phyloP scores from a whole-genome alignment of 2,113 vertebrate genomes.

The Equus przewalskii region DNA sequence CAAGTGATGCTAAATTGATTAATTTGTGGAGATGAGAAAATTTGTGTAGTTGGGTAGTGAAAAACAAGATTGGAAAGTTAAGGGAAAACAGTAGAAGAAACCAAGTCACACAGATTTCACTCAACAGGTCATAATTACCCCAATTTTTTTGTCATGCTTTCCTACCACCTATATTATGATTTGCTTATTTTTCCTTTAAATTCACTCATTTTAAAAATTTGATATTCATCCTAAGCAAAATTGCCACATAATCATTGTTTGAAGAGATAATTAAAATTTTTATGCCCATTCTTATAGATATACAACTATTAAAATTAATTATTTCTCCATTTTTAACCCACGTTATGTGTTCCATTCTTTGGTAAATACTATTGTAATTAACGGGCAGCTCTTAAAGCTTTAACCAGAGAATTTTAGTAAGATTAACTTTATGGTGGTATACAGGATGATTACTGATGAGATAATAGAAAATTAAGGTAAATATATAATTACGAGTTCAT shows the following conservation, averaged over 20 bases:
- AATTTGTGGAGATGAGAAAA: not conserved
- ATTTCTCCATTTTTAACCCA: not conserved
- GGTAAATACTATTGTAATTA: not conserved
- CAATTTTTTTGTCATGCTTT: not conserved
- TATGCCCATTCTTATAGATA: not conserved
- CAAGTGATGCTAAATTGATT: not conserved
- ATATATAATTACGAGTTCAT: not conserved
- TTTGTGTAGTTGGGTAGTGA: not conserved
- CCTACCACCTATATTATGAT: not conserved
- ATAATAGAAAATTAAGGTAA: constrained; percentile 5
- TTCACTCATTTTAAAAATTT: not conserved
- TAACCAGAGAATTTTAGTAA: constrained; percentile 34
- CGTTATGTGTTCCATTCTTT: not conserved
- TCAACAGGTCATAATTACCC: not conserved
- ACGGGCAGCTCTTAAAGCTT: not conserved
- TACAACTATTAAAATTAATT: not conserved
- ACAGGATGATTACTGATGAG: not conserved
- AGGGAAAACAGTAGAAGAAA: not conserved
- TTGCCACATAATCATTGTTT: not conserved
- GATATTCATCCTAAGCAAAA: not conserved
- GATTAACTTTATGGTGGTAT: not conserved
- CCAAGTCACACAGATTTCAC: not conserved
- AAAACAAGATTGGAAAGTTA: not conserved
- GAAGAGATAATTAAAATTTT: not conserved
- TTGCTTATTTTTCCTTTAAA: not conserved